phyloP scores from a whole-genome alignment of 2,888 invertebrate species.

The Notocelia uddmanniana region DNA sequence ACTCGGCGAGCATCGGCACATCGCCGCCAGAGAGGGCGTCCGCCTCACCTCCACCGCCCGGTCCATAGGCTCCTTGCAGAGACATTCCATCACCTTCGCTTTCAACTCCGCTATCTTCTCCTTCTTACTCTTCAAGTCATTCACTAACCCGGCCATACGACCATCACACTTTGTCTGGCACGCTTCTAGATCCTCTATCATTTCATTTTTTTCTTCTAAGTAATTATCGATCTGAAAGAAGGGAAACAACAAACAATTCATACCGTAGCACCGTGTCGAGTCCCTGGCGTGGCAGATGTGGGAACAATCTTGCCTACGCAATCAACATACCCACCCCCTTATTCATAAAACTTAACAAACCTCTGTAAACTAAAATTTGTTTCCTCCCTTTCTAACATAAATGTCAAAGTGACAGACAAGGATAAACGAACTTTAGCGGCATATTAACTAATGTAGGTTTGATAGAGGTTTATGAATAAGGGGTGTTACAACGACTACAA shows the following conservation, averaged over 20 bases:
- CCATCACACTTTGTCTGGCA: constrained; percentile 67
- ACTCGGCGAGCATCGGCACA: constrained; percentile 71
- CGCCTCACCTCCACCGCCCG: constrained; percentile 68
- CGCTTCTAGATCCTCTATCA: constrained; percentile 68
- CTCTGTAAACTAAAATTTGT: too few relatives aligned
- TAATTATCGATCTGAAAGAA: constrained; percentile 62
- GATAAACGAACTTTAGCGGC: too few relatives aligned
- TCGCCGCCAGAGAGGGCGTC: constrained; percentile 73
- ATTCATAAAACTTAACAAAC: too few relatives aligned
- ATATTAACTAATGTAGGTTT: too few relatives aligned
- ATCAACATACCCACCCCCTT: too few relatives aligned
- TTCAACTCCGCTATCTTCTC: constrained; percentile 59
- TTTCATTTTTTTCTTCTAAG: constrained; percentile 61
- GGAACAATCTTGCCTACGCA: too few relatives aligned
- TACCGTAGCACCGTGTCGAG: too few relatives aligned
- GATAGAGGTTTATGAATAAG: too few relatives aligned
- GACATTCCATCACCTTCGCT: constrained; percentile 67
- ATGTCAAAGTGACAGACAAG: too few relatives aligned
- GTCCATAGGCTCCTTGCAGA: constrained; percentile 72
- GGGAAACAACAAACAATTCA: constrained; percentile 25
- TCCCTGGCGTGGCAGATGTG: too few relatives aligned
- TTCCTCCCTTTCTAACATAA: too few relatives aligned
- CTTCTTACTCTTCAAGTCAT: constrained; percentile 64
- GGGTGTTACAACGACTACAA: too few relatives aligned
- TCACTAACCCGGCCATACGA: constrained; percentile 60